Base-by-base conservation (phyloP, 2,797 vertebrate genomes). In the Vespertilio murinus region DNA sequence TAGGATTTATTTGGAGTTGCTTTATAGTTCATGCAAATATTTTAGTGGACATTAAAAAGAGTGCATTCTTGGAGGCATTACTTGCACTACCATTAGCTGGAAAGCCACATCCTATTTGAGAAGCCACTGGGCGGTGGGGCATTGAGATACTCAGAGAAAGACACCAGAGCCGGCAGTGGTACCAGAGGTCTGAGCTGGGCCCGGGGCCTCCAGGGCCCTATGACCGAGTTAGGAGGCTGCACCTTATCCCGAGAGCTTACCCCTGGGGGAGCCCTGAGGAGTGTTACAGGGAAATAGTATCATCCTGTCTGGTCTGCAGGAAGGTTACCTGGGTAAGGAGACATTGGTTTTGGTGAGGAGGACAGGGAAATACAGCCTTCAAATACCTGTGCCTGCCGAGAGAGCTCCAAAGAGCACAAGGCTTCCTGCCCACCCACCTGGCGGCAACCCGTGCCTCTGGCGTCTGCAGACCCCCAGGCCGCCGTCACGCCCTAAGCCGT, bases 21-120 rank as follows among this genome's bases (percentile, higher is more conserved):
- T 93, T 87, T 75, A 77, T 59, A 88, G 52, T 71, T 82, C 67
- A 45, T 38, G 18, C 40, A 84, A 85, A 47, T 61, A 69, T 92
- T 52, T 79, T 86, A 82, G 30, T 65, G n/a, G 28, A 78, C 80
- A 67, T 88, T 35, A 40, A 75, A 88, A 89, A 49, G 64, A 67
- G 11, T 38, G 45, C 47, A 17, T 40, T 87, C 23, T 75, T n/a
- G 7, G 56, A 74, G 59, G 38, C 74, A n/a, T 74, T 69, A 42
- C 67, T 47, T 78, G 42, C 2, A 47, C 25, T 42, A 54, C 22
- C 38, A 33, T 70, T 52, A 88, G 54, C 20, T 14, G 56, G 85
- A 78, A 65, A 64, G 59, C 67, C 59, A 42, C 22, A 77, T 80
- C 25, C 1, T 49, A 28, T 40, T 42, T 61, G 59, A 90, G 61